Evolutionary conservation across 1,140 invertebrate genomes (phyloP), one percentile per base, ranked within the genome.

Genomic region (Octopus sinensis): DNA sequence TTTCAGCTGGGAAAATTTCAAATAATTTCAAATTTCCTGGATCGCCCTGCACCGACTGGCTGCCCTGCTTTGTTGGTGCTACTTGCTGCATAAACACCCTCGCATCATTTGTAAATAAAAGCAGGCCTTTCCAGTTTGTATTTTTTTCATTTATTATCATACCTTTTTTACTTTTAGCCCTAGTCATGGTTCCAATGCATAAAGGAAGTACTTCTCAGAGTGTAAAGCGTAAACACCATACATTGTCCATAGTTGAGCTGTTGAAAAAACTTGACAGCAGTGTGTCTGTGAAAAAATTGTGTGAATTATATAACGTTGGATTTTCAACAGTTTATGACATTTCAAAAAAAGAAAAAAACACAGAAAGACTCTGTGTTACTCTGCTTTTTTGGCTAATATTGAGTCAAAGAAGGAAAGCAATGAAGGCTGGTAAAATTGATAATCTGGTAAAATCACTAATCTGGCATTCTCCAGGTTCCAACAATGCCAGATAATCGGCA

Each of bases 251-350:
- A 68, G 62, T 68, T 68, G 62, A 68, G 3, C 62, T 68, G 12
- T 68, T 68, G 62, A 68, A 68, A 68, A 68, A 68, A 68, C 1
- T 68, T 68, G 62, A 68, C 62, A 68, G 62, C 62, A n/a, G 62
- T n/a, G 62, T 68, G 62, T 68, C 62, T 68, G 62, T 68, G 62
- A 43, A 43, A 43, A 43, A 0, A 43, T 43, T 43, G 30, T 43
- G 30, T 68, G 62, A 68, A 68, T 2, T 68, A 68, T 68, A 68
- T n/a, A 3, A n/a, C 62, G 3, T 68, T 68, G 62, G 62, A 68
- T 68, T n/a, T 68, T 68, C 62, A n/a, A 68, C 62, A 68, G 62
- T 68, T 68, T 68, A 68, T n/a, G 62, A 68, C 62, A 68, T 68
- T 13, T 23, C 23, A 23, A 43, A 43, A 43, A 43, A 43, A 43